Percentiles rank a stretch among this genome's conserved stretches.
These are phyloP conservation scores for Megaustenia siamemsis DNA, from an alignment of 2,888 invertebrate genomes.

Conservation along the genomic window DNA sequence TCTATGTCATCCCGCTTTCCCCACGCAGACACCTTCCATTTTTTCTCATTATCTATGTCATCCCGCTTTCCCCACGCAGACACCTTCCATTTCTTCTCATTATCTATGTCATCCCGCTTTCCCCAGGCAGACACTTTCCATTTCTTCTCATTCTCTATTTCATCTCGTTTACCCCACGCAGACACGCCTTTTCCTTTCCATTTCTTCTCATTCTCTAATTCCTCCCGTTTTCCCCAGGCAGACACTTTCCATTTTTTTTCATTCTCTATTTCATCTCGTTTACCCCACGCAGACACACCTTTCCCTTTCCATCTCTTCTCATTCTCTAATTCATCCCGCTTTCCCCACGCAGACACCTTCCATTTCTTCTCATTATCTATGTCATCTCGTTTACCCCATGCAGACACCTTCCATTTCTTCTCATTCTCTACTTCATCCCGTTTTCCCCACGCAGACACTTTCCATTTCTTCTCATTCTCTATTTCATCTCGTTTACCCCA, in stretches of 20 bases:
- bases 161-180: no score
- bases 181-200: no score
- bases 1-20: no score
- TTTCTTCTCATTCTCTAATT: no score
- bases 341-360: constrained; percentile 7
- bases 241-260: no score
- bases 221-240: no score
- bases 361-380: neutral
- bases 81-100: neutral
- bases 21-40: constrained; percentile 41
- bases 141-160: neutral
- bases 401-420: constrained; percentile 24
- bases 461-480: no score
- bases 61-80: neutral
- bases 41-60: neutral
- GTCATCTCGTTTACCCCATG: constrained; percentile 14
- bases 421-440: neutral
- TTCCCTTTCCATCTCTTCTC: constrained; percentile 34
- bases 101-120: neutral
- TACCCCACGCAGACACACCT: constrained; percentile 41
- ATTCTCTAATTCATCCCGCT: neutral
- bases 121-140: constrained; percentile 30
- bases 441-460: no score
- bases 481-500: no score
- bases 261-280: no score